Percentiles rank a stretch among this genome's conserved stretches.
Evolutionary conservation across 2,797 vertebrate genomes (phyloP).

Genomic region (Amphiprion clarkii): DNA sequence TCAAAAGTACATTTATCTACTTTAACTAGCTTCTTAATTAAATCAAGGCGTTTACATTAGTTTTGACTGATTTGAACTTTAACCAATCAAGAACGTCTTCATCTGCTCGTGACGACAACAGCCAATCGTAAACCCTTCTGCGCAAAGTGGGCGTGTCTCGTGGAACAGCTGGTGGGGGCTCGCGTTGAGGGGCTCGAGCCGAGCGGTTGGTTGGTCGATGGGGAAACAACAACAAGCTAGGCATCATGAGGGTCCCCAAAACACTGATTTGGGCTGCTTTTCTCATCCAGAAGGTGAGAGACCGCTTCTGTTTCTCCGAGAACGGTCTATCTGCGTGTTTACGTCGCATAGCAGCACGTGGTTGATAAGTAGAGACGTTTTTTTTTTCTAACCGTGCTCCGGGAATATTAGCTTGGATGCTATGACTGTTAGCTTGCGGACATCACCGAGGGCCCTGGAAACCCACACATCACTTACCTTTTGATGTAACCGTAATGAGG

Average conservation of each 20-base stretch:
- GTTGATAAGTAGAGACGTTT: background rate
- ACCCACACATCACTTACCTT: conserved; percentile 30
- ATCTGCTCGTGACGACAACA: background rate
- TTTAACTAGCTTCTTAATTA: background rate
- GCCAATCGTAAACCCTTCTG: conserved; percentile 55
- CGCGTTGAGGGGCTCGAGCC: conserved; percentile 13
- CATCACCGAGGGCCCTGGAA: conserved; percentile 57
- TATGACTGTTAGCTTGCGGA: conserved; percentile 76
- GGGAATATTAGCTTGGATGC: conserved; percentile 67
- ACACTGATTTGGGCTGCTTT: conserved; percentile 81
- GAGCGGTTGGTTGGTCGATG: conserved; percentile 61
- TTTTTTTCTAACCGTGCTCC: background rate
- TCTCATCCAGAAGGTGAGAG: conserved; percentile 82
- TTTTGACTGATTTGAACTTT: conserved; percentile 54
- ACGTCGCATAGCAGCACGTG: background rate
- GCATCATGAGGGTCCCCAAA: conserved; percentile 79
- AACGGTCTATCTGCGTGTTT: background rate
- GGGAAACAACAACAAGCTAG: conserved; percentile 78
- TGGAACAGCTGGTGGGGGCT: conserved; percentile 60
- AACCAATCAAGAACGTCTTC: conserved; percentile 52
- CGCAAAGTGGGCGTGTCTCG: conserved; percentile 55
- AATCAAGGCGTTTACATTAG: background rate
- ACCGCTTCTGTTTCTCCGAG: conserved; percentile 3
- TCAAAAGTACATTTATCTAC: too few species aligned
- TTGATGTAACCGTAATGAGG: conserved; percentile 4